Base-by-base conservation (phyloP, 2,113 vertebrate genomes). In the Muntiacus reevesi region DNA sequence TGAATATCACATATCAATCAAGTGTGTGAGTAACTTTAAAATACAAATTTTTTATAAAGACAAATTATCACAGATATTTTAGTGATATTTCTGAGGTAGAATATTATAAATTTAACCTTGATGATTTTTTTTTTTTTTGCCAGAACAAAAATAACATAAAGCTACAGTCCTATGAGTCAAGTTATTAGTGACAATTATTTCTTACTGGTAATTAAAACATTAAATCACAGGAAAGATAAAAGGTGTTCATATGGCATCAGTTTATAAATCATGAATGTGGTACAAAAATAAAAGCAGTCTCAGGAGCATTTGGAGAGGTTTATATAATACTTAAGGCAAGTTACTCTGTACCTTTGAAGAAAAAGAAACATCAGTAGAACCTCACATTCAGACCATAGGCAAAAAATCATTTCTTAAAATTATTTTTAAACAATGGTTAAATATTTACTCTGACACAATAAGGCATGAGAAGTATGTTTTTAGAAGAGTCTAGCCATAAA, bases 161-260 rank as follows among this genome's bases (percentile, higher is more conserved):
- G 14, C 33, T 28, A 50, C 7, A 14, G 57, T 85, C 98, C 88
- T 25, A 43, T 83, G 17, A 90, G 6, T 85, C 2, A 33, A 3
- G 2, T 71, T 95, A 47, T 6, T 96, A 74, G n/a, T 95, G 59
- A 64, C 7, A 92, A 79, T 94, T 93, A 74, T 93, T 94, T 97
- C 36, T 82, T 59, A 87, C 10, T 64, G 12, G 74, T 90, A 92
- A 62, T 95, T 93, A 95, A 91, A 33, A 82, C 16, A 57, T 93
- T 55, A 93, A 89, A 71, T 60, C 57, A 89, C 71, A 52, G 0
- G 25, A 87, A 45, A 90, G 6, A 74, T 36, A 92, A 91, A 74
- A 88, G 17, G 2, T 54, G 13, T 96, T 78, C 14, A 62, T 25
- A 52, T 50, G 25, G 7, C 12, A 78, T 79, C 40, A 33, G 36